Evolutionary conservation across 2,888 invertebrate genomes (phyloP).

Genomic region (Drosophila koepferae): DNA sequence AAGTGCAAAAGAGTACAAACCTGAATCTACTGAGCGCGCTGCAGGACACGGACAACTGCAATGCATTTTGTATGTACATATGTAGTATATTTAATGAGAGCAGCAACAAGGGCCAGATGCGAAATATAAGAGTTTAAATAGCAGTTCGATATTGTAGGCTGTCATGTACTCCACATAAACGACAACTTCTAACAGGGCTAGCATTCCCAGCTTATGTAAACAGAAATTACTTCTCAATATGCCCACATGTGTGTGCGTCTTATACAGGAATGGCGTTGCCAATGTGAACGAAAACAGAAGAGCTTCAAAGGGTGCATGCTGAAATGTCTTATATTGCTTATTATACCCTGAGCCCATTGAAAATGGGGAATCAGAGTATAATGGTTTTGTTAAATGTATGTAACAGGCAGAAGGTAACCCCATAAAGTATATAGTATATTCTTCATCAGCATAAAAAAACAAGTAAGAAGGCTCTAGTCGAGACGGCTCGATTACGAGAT

Average conservation of each 20-base stretch:
- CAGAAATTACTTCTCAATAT: background rate
- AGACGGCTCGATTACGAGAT: too few species aligned
- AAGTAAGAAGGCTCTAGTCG: too few species aligned
- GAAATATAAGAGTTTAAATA: background rate
- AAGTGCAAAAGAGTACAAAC: slow-evolving; percentile 76
- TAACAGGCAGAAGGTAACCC: too few species aligned
- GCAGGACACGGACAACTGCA: slow-evolving; percentile 9
- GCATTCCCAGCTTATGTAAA: background rate
- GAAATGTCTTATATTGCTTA: too few species aligned
- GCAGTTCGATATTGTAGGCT: background rate
- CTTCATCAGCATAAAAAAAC: too few species aligned
- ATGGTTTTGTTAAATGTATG: too few species aligned
- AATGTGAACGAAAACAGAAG: background rate
- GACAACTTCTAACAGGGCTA: too few species aligned
- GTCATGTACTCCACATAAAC: background rate
- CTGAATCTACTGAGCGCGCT: slow-evolving; percentile 26
- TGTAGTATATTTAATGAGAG: background rate
- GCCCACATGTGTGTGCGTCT: background rate
- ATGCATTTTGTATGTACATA: too few species aligned
- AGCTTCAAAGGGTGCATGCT: background rate
- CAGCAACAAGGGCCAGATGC: background rate
- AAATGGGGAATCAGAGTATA: too few species aligned
- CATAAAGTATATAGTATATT: too few species aligned
- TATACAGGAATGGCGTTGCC: background rate
- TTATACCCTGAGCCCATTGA: too few species aligned